Evolutionary conservation across 2,113 vertebrate genomes (phyloP), one percentile per base, ranked within the genome.

Genomic region (Mobula birostris): DNA sequence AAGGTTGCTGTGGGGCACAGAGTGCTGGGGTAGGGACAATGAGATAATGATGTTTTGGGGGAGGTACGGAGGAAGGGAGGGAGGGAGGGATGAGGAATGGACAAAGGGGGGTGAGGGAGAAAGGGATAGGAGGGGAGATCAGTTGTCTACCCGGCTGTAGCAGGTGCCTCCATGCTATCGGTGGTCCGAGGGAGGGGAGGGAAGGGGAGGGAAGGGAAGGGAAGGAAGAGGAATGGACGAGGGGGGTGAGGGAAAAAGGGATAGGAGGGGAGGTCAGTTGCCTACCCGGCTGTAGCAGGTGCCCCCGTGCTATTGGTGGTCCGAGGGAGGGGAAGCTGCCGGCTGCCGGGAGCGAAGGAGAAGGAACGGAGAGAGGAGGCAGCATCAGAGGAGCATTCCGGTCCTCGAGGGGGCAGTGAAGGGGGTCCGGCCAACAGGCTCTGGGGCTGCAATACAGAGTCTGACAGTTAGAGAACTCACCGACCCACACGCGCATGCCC

Each of bases 351-450:
- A 94, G 97, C 94, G 0, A 98, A 98, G 0, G 99, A 99, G 94
- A 99, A 98, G 29, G 99, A 99, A 78, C 98, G 97, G 82, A 99
- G 96, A 58, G 98, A 98, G 0, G 98, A 98, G 1, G 97, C 98
- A 11, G 98, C 97, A 80, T 98, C 98, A 0, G 94, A 95, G 6
- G 0, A 94, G 95, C 90, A 96, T 0, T 99, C 98, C 29, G 97
- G 96, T 94, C 97, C 96, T 94, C 98, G 94, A 94, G 98, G 96
- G 15, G 96, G 97, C 95, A 98, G 95, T 0, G 96, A 97, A 0
- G 98, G 98, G 0, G 98, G 98, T 77, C 98, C 98, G 0, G 95
- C 97, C 94, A 99, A 96, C 94, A 98, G 96, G 96, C 99, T 99
- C 96, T 98, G 97, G 29, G 99, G 99, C 99, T 99, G 94, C 21